These are phyloP conservation scores for Pachliopta kotzebuea DNA, from an alignment of 2,888 invertebrate genomes.

Conservation along the genomic window DNA sequence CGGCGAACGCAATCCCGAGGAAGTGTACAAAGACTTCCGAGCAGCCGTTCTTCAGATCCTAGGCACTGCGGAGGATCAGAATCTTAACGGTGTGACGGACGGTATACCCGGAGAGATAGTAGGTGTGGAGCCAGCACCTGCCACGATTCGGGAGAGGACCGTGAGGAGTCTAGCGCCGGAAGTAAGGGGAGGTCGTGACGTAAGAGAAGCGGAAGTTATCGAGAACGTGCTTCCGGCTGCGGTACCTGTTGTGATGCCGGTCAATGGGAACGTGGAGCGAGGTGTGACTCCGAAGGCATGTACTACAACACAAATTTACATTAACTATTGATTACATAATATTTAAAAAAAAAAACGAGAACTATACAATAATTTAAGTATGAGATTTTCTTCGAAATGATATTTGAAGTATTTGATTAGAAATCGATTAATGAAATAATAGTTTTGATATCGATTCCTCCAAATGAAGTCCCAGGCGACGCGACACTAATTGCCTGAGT, in stretches of 20 bases:
- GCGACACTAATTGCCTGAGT: too few relatives aligned
- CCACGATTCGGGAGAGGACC: neutral
- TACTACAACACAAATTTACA: neutral
- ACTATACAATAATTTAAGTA: too few relatives aligned
- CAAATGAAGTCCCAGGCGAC: neutral
- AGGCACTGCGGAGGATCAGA: slow-evolving; percentile 85
- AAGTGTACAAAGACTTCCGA: slow-evolving; percentile 93
- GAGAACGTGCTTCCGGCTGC: slow-evolving; percentile 31
- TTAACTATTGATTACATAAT: neutral
- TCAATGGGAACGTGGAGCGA: slow-evolving; percentile 43
- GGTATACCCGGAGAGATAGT: slow-evolving; percentile 83
- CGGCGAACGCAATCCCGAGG: slow-evolving; percentile 91
- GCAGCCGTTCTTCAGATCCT: slow-evolving; percentile 88
- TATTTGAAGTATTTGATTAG: neutral
- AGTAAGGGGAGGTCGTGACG: neutral
- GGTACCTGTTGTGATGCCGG: slow-evolving; percentile 30
- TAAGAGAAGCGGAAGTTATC: slow-evolving; percentile 17
- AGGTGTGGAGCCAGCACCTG: slow-evolving; percentile 80
- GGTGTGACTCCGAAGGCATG: slow-evolving; percentile 54
- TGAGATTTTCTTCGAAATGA: too few relatives aligned
- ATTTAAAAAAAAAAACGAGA: too few relatives aligned
- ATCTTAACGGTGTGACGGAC: slow-evolving; percentile 79
- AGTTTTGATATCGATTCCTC: slow-evolving; percentile 11
- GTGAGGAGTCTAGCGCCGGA: neutral
- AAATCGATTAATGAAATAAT: slow-evolving; percentile 18